A percentile compares a stretch with the other conserved stretches of the same genome.
Evolutionary conservation across 2,888 invertebrate species (phyloP).

Genomic region (Platerodrilus igneus): DNA sequence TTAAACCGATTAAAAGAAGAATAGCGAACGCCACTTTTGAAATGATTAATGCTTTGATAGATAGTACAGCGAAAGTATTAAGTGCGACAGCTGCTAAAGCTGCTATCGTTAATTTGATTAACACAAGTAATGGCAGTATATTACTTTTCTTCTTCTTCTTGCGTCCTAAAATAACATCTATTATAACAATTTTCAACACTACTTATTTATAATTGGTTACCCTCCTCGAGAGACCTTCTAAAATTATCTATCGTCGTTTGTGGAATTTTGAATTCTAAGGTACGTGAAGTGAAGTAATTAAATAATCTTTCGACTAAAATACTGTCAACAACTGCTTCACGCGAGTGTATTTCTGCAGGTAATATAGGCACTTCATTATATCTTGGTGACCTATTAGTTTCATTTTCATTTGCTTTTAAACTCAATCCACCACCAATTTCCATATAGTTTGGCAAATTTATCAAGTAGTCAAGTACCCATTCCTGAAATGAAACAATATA

Average conservation of each 20-base stretch:
- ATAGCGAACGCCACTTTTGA: slow-evolving; percentile 79
- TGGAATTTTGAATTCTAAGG: slow-evolving; percentile 76
- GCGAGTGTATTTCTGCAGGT: slow-evolving; percentile 67
- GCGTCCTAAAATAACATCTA: slow-evolving; percentile 53
- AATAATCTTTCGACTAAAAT: slow-evolving; percentile 66
- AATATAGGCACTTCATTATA: slow-evolving; percentile 47
- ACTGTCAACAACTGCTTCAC: slow-evolving; percentile 68
- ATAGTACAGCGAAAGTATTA: slow-evolving; percentile 71
- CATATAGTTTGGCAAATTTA: slow-evolving; percentile 56
- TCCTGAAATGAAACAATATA: slow-evolving; percentile 62
- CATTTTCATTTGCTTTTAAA: slow-evolving; percentile 49
- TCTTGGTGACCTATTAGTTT: slow-evolving; percentile 32
- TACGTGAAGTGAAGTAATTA: slow-evolving; percentile 71
- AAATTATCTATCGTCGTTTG: slow-evolving; percentile 67
- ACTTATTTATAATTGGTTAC: slow-evolving; percentile 48
- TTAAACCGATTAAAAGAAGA: slow-evolving; percentile 66
- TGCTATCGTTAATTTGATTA: slow-evolving; percentile 75
- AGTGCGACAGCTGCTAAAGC: slow-evolving; percentile 73
- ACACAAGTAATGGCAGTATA: slow-evolving; percentile 67
- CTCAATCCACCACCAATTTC: slow-evolving; percentile 60
- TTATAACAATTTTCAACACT: slow-evolving; percentile 8
- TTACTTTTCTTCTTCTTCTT: slow-evolving; percentile 75
- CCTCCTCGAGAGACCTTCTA: slow-evolving; percentile 74
- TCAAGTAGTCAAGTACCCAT: slow-evolving; percentile 65
- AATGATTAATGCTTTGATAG: slow-evolving; percentile 78